Conservation (phyloP, 35 echinoderm and acorn worm species). For the Apostichopus parvimensis region DNA sequence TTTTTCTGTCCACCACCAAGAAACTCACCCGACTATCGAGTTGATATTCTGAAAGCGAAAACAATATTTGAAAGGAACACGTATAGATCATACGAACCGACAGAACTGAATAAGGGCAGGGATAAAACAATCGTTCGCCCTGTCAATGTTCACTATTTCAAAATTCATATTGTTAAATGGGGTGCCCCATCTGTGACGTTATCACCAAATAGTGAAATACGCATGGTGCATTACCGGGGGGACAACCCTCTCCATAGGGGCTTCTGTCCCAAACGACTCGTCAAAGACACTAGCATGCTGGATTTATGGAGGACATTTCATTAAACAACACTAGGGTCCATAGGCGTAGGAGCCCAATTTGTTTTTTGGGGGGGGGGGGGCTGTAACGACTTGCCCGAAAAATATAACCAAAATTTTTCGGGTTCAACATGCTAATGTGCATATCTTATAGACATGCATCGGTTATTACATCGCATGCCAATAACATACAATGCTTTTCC, state of each 20-base stretch:
- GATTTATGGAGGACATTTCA: slow-evolving; percentile 50
- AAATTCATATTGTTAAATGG: slow-evolving; percentile 85
- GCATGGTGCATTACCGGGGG: slow-evolving; percentile 89
- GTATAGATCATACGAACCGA: slow-evolving; percentile 55
- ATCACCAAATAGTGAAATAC: slow-evolving; percentile 58
- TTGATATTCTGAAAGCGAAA: background rate
- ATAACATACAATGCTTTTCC: too few species aligned
- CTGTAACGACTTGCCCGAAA: too few species aligned
- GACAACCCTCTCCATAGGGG: slow-evolving; percentile 66
- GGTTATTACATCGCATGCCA: too few species aligned
- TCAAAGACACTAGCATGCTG: slow-evolving; percentile 71
- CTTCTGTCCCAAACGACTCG: slow-evolving; percentile 62
- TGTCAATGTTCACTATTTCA: slow-evolving; percentile 80
- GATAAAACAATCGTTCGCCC: slow-evolving; percentile 85
- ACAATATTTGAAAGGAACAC: slow-evolving; percentile 73
- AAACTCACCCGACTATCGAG: background rate
- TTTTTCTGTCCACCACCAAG: slow-evolving; percentile 49
- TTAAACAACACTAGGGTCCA: too few species aligned
- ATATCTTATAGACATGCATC: too few species aligned
- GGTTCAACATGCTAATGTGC: too few species aligned
- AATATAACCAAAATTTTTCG: too few species aligned
- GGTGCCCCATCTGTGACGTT: slow-evolving; percentile 59
- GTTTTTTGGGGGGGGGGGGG: too few species aligned
- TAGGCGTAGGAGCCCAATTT: too few species aligned
- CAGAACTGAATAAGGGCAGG: slow-evolving; percentile 65